These are phyloP conservation scores for Pipra filicauda DNA, from an alignment of 2,113 vertebrate species.

Conservation along the genomic window DNA sequence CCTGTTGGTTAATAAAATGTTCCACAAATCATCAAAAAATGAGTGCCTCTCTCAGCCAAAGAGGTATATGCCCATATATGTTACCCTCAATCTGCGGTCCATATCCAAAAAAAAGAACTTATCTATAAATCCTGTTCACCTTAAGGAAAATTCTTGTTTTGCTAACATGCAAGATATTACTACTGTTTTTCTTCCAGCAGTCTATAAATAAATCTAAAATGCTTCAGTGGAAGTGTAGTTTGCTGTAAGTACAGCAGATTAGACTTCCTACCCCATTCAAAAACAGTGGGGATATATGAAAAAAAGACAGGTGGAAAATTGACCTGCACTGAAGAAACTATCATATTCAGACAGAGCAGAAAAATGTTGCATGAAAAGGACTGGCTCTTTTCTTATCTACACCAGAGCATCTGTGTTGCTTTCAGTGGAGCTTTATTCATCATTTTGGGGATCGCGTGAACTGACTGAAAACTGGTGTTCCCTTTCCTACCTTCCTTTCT, in stretches of 20 bases:
- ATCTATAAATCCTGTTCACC: not conserved
- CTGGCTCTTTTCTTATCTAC: not conserved
- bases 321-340: not conserved
- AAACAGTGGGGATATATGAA: not conserved
- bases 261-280: not conserved
- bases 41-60: not conserved
- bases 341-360: not conserved
- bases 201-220: not conserved
- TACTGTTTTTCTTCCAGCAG: not conserved
- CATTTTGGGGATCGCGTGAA: not conserved
- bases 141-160: not conserved
- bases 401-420: accelerated
- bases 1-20: not conserved
- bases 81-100: not conserved
- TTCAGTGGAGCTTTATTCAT: not conserved
- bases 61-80: accelerated
- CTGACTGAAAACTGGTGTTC: not conserved
- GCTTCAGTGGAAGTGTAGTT: not conserved
- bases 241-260: not conserved
- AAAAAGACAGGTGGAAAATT: not conserved
- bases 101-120: not conserved
- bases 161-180: not conserved
- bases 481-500: not conserved
- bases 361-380: not conserved
- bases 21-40: not conserved